phyloP scores from a whole-genome alignment of 2,113 vertebrate genomes.

The Pterocles orientalis region DNA sequence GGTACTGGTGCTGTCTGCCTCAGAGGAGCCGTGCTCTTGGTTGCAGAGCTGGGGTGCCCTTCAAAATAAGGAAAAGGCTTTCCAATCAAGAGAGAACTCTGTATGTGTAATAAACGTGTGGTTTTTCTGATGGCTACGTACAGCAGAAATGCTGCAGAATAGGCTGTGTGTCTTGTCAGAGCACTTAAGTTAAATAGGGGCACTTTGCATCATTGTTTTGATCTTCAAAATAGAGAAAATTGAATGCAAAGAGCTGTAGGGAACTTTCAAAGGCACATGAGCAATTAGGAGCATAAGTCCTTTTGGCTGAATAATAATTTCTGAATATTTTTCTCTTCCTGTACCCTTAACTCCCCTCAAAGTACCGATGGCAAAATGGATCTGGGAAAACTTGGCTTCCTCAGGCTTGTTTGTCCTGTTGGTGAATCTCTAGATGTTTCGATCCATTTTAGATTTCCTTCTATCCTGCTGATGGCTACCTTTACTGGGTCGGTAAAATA shows the following conservation, averaged over 20 bases:
- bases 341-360: slow-evolving; percentile 10
- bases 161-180: slow-evolving; percentile 46
- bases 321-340: slow-evolving; percentile 30
- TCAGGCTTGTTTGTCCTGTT: not conserved
- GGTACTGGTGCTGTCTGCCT: not conserved
- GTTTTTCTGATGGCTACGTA: not conserved
- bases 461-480: not conserved
- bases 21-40: not conserved
- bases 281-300: slow-evolving; percentile 53
- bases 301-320: slow-evolving; percentile 49
- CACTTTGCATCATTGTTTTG: slow-evolving; percentile 62
- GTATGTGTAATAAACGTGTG: not conserved
- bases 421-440: not conserved
- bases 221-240: slow-evolving; percentile 67
- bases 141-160: slow-evolving; percentile 24
- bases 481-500: not conserved
- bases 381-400: not conserved
- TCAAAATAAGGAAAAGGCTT: not conserved
- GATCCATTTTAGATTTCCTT: not conserved
- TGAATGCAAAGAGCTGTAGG: slow-evolving; percentile 59
- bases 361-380: not conserved
- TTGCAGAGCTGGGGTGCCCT: not conserved
- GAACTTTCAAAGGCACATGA: slow-evolving; percentile 60
- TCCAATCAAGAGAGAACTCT: not conserved
- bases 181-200: slow-evolving; percentile 62